Evolutionary conservation across 2,113 vertebrate genomes (phyloP), one percentile per base, ranked within the genome.

Genomic region (Tricholaema leucomelas): DNA sequence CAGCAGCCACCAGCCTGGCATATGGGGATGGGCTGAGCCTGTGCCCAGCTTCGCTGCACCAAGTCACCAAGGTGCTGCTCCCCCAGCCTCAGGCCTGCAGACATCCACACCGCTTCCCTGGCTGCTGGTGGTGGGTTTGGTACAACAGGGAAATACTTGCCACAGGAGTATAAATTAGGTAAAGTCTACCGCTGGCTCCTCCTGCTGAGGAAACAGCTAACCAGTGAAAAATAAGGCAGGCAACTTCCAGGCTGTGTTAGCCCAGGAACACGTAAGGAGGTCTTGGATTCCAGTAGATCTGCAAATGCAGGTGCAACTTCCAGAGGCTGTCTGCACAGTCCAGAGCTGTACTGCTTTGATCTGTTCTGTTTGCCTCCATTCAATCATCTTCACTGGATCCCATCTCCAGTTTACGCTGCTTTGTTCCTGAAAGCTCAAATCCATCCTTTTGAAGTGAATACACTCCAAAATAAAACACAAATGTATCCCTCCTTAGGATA

Each of bases 101-200:
- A 31, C 15, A 15, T 56, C 54, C 54, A 30, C 10, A 18, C 30
- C 31, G 19, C 56, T 28, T 58, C 31, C 30, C 30, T 19, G 30
- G 19, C 30, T 19, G 7, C 28, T 58, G 56, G 10, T 21, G 19
- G 31, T 56, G 55, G n/a, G 5, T 10, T 18, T 4, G 18, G 23
- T 14, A 10, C 70, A 28, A 24, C 23, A 12, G 13, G 6, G 23
- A 15, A 18, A 38, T 5, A 6, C 5, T 28, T 28, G 30, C 25
- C 6, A 3, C 4, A 3, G 36, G 16, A 31, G 3, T 4, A 3
- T 21, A 2, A 23, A 7, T 6, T 2, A 4, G 30, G 6, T 4
- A 3, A 31, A 4, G 28, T 4, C 14, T 38, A 15, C 4, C 2
- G 18, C 7, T 23, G 24, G 30, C 46, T 14, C 8, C 21, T 30